Evolutionary conservation across 2,797 vertebrate genomes (phyloP).

Genomic region (Karalla daura): DNA sequence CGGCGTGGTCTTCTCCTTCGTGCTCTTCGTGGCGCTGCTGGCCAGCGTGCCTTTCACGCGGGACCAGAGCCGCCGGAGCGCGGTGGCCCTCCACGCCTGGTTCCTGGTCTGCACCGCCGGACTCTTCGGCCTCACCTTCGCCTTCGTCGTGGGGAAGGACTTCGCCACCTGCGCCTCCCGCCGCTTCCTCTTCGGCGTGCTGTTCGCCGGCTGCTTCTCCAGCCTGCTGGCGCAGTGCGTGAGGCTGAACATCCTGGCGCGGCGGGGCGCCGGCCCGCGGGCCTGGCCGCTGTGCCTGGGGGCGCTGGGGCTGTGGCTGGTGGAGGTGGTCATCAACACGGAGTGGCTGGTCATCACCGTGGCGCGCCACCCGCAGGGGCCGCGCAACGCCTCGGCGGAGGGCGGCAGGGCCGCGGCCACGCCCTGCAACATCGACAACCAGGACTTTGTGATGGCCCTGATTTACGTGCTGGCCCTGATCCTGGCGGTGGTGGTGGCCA

Average conservation of each 20-base stretch:
- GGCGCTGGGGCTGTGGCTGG: conserved; percentile 85
- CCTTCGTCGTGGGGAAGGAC: conserved; percentile 89
- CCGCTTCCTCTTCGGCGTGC: conserved; percentile 93
- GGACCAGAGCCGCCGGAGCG: conserved; percentile 80
- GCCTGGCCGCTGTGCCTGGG: conserved; percentile 84
- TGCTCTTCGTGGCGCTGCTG: conserved; percentile 89
- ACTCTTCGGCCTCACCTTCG: conserved; percentile 93
- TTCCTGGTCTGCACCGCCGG: conserved; percentile 89
- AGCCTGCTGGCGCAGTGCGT: conserved; percentile 89
- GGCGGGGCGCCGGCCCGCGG: conserved; percentile 77
- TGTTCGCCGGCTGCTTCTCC: conserved; percentile 92
- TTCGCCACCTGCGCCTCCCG: conserved; percentile 91
- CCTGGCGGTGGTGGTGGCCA: conserved; percentile 73
- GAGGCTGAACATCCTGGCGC: conserved; percentile 86
- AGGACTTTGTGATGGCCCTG: conserved; percentile 94
- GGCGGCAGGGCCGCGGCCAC: not conserved
- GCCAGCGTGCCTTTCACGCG: conserved; percentile 90
- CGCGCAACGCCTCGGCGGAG: not conserved
- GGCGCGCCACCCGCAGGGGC: conserved; percentile 63
- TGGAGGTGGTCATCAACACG: conserved; percentile 93
- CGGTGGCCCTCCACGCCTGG: conserved; percentile 84
- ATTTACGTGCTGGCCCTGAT: conserved; percentile 94
- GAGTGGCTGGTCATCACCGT: conserved; percentile 96
- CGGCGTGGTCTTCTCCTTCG: conserved; percentile 83
- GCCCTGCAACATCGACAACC: conserved; percentile 86